Base-by-base conservation (phyloP, 2,888 invertebrate species). In the Drosophila borealis region DNA sequence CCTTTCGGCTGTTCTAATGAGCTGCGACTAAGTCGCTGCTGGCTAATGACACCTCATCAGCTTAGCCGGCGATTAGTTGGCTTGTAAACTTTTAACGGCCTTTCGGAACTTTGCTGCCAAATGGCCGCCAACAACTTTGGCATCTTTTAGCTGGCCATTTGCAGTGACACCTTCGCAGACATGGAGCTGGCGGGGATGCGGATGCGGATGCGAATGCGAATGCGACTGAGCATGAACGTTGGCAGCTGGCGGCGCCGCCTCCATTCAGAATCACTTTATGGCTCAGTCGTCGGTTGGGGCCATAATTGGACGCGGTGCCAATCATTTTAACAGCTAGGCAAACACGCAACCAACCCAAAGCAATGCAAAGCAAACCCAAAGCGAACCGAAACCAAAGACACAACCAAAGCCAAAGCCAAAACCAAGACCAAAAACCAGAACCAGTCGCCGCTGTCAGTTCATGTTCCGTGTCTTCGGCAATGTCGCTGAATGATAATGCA, bases 291-390 rank as follows among this genome's bases (percentile, higher is more conserved):
- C 75, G 29, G 29, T 29, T 29, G 78, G 70, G 73, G 69, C 77
- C 83, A 81, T 84, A 84, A 84, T 84, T 84, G 86, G 81, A 70
- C 72, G 81, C 83, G 84, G 81, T 84, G 84, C 84, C 83, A 84
- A 84, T 84, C 83, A 84, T 84, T 84, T 84, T 84, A 84, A 84
- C 83, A 85, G 83, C 83, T 85, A 82, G 85, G 81, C 85, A 84
- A 82, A 82, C 86, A 85, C 81, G 80, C 85, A 80, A 66, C 53
- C 67, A 80, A 66, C 53, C 67, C 71, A 54, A 66, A 61, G 53
- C 61, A 50, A 53, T 19, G 45, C 21, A 44, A 51, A 66, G 37
- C 62, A 42, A 49, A 45, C 41, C 36, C 21, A 37, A 68, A 14
- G 11, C 46, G 42, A 17, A n/a, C 17, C 17, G 14, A 51, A 56